These are phyloP conservation scores for Galeopterus variegatus DNA, from an alignment of 2,113 vertebrate species.

Conservation along the genomic window DNA sequence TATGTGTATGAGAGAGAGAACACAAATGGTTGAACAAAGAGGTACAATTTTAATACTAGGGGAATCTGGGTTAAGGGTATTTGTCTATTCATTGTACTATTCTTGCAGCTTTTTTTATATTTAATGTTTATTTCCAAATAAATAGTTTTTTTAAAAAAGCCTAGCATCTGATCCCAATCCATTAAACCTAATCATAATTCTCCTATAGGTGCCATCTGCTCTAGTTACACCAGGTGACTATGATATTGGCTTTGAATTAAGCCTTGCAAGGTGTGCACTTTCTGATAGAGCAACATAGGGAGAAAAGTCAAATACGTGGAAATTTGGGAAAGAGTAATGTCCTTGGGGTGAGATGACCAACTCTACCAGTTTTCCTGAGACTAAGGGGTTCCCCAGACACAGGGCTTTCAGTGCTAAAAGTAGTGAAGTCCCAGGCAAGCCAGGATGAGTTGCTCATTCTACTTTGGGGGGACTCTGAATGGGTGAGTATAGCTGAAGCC, in stretches of 20 bases:
- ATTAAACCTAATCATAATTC: background rate
- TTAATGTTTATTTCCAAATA: constrained; percentile 46
- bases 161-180: background rate
- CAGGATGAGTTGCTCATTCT: background rate
- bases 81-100: background rate
- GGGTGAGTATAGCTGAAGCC: background rate
- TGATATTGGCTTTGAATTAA: background rate
- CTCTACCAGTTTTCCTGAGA: background rate
- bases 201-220: background rate
- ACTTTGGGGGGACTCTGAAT: background rate
- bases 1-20: background rate
- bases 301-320: background rate
- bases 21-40: background rate
- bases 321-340: background rate
- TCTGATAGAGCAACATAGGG: background rate
- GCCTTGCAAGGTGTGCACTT: background rate
- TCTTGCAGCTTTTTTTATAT: background rate
- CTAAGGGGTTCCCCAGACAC: background rate
- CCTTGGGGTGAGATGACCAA: background rate
- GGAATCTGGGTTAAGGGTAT: background rate
- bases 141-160: background rate
- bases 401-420: background rate
- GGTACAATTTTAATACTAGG: background rate
- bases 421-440: background rate
- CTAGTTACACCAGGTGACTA: fast-evolving